phyloP scores from a whole-genome alignment of 2,888 invertebrate genomes.

The Drosophila austrosaltans region DNA sequence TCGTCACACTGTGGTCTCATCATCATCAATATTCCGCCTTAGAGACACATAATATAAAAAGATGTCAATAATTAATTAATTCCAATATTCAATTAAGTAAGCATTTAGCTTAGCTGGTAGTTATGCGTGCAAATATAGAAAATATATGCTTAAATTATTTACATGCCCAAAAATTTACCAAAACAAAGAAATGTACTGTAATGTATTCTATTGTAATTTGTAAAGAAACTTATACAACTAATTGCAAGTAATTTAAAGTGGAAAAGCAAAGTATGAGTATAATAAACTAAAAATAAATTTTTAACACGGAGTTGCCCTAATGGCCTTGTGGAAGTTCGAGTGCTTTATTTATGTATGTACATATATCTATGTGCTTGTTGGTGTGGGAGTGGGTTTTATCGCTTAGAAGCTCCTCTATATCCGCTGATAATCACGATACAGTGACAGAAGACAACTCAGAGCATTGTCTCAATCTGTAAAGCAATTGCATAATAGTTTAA shows the following conservation, averaged over 20 bases:
- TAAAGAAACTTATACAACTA: not conserved
- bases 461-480: not conserved
- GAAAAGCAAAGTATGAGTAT: not conserved
- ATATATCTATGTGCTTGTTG: too few relatives aligned
- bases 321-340: not conserved
- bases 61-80: not conserved
- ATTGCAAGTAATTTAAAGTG: not conserved
- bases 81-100: not conserved
- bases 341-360: not conserved
- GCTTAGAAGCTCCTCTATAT: not conserved
- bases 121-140: not conserved
- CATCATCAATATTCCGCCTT: slow-evolving; percentile 84
- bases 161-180: not conserved
- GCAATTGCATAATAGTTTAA: too few relatives aligned
- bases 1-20: slow-evolving; percentile 83
- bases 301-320: not conserved
- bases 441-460: not conserved
- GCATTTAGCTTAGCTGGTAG: not conserved
- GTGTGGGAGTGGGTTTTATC: not conserved
- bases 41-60: slow-evolving; percentile 14
- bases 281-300: not conserved
- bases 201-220: too few relatives aligned
- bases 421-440: not conserved
- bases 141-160: not conserved
- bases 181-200: not conserved